These are phyloP conservation scores for Notolabrus celidotus DNA, from an alignment of 2,797 vertebrate genomes.

Conservation along the genomic window DNA sequence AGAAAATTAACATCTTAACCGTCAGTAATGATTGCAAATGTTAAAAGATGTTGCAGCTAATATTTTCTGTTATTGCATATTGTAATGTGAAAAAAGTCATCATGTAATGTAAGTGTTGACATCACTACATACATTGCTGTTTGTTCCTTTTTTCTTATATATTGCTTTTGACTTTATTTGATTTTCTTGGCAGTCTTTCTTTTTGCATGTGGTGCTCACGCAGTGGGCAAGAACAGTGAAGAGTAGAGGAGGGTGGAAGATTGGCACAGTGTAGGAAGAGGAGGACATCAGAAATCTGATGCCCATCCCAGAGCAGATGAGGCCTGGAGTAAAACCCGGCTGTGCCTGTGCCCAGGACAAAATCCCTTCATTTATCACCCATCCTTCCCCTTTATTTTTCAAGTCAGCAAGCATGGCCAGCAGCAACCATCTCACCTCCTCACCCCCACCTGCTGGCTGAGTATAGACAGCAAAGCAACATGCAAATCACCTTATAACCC, in stretches of 20 bases:
- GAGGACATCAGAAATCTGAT: conserved; percentile 68
- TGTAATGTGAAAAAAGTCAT: conserved; percentile 66
- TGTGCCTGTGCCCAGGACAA: conserved; percentile 63
- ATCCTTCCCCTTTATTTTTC: conserved; percentile 33
- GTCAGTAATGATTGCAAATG: conserved; percentile 70
- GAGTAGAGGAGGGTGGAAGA: conserved; percentile 74
- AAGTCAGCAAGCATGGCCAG: conserved; percentile 54
- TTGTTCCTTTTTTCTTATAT: conserved; percentile 45
- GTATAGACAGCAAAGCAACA: conserved; percentile 58
- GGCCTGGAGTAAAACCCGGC: conserved; percentile 67
- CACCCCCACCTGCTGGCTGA: conserved; percentile 64
- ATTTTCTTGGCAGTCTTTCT: conserved; percentile 75
- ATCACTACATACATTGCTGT: conserved; percentile 76
- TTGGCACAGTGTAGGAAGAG: conserved; percentile 69
- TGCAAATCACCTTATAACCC: conserved; percentile 37
- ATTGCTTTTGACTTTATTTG: conserved; percentile 70
- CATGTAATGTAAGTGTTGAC: conserved; percentile 71
- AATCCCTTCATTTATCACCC: conserved; percentile 51
- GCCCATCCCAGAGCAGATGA: conserved; percentile 68
- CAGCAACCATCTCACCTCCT: conserved; percentile 64
- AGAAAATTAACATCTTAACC: conserved; percentile 76
- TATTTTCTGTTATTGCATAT: conserved; percentile 61
- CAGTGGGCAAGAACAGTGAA: conserved; percentile 74
- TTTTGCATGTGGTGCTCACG: conserved; percentile 84
- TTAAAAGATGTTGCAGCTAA: conserved; percentile 51